phyloP scores from a whole-genome alignment of 1,140 invertebrate species.

The Drosophila kepulauana region DNA sequence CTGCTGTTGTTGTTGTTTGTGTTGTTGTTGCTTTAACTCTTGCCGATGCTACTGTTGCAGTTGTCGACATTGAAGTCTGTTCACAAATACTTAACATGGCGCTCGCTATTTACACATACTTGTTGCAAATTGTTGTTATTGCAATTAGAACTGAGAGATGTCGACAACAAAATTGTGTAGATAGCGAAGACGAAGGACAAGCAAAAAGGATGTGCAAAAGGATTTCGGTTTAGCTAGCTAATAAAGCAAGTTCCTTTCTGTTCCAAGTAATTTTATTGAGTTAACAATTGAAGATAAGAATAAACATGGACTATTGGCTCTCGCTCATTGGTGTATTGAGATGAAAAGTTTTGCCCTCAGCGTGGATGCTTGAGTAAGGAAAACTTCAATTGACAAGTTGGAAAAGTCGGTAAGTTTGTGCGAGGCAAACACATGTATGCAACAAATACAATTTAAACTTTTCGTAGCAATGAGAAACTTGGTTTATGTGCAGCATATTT shows the following conservation, averaged over 20 bases:
- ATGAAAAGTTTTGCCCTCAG: slow-evolving; percentile 1
- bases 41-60: slow-evolving; percentile 18
- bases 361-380: neutral
- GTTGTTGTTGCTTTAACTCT: slow-evolving; percentile 1
- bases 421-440: neutral
- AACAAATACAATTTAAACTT: slow-evolving; percentile 41
- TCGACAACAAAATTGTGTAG: neutral
- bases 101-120: slow-evolving; percentile 51
- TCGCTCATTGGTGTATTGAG: slow-evolving; percentile 14
- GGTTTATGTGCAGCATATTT: neutral
- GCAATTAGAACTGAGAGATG: slow-evolving; percentile 43
- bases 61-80: slow-evolving; percentile 53
- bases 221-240: slow-evolving; percentile 25
- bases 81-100: slow-evolving; percentile 57
- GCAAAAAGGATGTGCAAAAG: slow-evolving; percentile 8
- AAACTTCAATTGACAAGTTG: slow-evolving; percentile 35
- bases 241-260: slow-evolving; percentile 34
- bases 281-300: slow-evolving; percentile 43
- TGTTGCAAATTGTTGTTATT: slow-evolving; percentile 60
- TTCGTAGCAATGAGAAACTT: neutral
- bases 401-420: slow-evolving; percentile 24
- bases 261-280: slow-evolving; percentile 34
- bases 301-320: slow-evolving; percentile 26
- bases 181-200: neutral
- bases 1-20: slow-evolving; percentile 13